Base-by-base conservation (phyloP, 1,140 invertebrate species). In the Schlechtendalia chinensis region DNA sequence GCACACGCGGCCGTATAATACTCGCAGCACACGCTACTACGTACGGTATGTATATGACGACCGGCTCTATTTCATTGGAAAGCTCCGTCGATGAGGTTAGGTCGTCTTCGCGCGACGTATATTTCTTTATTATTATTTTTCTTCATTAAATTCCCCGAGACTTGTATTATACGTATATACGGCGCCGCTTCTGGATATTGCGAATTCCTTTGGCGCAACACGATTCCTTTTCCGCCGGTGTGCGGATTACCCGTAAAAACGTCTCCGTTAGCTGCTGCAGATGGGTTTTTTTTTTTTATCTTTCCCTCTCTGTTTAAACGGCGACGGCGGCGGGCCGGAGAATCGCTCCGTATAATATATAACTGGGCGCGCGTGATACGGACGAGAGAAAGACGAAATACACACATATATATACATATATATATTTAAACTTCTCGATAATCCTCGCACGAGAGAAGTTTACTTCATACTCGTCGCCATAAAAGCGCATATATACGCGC, bases 401-500 rank as follows among this genome's bases (percentile, higher is more conserved):
- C 8, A 29, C 47, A 14, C 5, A 50, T 29, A 17, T 29, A 27
- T 47, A 5, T 22, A 45, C 5, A n/a, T 16, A 8, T 12, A 45
- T 6, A 69, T 47, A 47, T 47, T 47, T 24, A 69, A 47, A 45
- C 14, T 47, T 69, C 22, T 69, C 67, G 39, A 69, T 69, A 69
- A 69, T 69, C 67, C 45, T 69, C 24, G 45, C 17, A 22, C 47
- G 67, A 47, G 67, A 69, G 67, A 69, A 69, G 67, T 69, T 69
- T 69, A 50, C 45, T 14, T 12, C 47, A 4, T 50, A 50, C 45
- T 27, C 32, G 32, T 39, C 32, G 6, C 10, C 1, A 8, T 39
- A 39, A 39, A 39, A 39, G 32, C 32, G 32, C 3, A 3, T 3
- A 39, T 8, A 39, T 39, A 39, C 32, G 32, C n/a, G 39, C 39